Evolutionary conservation across 2,113 vertebrate species (phyloP).

Genomic region (Campylomormyrus tamandua): DNA sequence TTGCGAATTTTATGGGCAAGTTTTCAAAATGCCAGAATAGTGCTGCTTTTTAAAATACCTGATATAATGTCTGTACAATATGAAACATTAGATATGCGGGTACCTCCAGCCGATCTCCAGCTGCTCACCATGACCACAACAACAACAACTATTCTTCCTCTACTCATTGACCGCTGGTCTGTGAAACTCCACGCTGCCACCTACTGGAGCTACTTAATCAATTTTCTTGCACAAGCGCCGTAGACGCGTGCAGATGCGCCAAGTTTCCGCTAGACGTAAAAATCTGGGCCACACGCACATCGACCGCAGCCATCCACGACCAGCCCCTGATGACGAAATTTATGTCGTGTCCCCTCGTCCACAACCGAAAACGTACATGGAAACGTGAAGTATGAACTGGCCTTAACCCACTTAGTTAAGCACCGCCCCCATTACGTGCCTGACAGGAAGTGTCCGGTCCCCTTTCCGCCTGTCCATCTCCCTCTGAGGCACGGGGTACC

Average conservation of each 20-base stretch:
- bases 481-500: conserved; percentile 94
- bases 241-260: background rate
- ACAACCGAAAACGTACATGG: background rate
- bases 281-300: background rate
- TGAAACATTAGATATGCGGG: background rate
- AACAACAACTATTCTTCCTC: background rate
- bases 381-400: background rate
- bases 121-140: background rate
- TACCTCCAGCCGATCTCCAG: background rate
- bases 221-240: background rate
- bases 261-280: background rate
- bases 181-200: background rate
- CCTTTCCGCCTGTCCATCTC: conserved; percentile 97
- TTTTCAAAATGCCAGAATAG: too few species aligned
- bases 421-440: conserved; percentile 54
- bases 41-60: too few species aligned
- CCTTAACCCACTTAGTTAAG: background rate
- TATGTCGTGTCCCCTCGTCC: background rate
- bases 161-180: too few species aligned
- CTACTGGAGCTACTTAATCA: background rate
- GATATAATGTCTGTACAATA: too few species aligned
- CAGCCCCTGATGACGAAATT: background rate
- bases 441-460: conserved; percentile 89
- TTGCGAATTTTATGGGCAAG: too few species aligned
- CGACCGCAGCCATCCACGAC: background rate